Conservation (phyloP, 2,113 vertebrate species). For the Entelurus aequoreus region DNA sequence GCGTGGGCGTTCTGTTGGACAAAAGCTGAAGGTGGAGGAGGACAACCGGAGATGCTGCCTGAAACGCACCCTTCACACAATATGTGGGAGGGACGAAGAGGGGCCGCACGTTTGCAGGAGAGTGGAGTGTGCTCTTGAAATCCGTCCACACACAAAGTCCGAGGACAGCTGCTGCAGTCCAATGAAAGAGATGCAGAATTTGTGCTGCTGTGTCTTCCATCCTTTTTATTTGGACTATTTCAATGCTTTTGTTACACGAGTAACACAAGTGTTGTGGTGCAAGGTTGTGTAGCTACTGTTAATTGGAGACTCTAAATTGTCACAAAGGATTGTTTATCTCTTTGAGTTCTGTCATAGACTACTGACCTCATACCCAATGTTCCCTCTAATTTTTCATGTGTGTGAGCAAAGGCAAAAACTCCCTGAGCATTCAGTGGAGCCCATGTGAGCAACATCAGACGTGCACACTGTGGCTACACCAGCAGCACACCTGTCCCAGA, state of each 20-base stretch:
- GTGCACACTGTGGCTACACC: too few relatives aligned
- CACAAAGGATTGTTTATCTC: too few relatives aligned
- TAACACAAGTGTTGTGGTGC: neutral
- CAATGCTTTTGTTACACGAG: neutral
- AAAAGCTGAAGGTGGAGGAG: slow-evolving; percentile 53
- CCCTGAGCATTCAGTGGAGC: too few relatives aligned
- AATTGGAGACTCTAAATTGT: too few relatives aligned
- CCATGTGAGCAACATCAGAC: too few relatives aligned
- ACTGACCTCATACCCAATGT: too few relatives aligned
- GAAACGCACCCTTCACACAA: slow-evolving; percentile 28
- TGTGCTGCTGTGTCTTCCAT: slow-evolving; percentile 3
- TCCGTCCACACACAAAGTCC: slow-evolving; percentile 32
- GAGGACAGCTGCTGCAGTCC: slow-evolving; percentile 33
- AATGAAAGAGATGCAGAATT: slow-evolving; percentile 8
- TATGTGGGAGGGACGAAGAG: slow-evolving; percentile 30
- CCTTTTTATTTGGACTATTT: neutral
- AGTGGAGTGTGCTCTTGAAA: slow-evolving; percentile 30
- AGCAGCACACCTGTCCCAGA: too few relatives aligned
- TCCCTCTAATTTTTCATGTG: too few relatives aligned
- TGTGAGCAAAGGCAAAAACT: too few relatives aligned
- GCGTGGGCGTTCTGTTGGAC: slow-evolving; percentile 48
- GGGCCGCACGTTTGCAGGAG: slow-evolving; percentile 13
- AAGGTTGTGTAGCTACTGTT: neutral
- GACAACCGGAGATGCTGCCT: slow-evolving; percentile 27
- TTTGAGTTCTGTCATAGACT: too few relatives aligned